Evolutionary conservation across 2,888 invertebrate species (phyloP).

Genomic region (Cremastobaeus sp.): DNA sequence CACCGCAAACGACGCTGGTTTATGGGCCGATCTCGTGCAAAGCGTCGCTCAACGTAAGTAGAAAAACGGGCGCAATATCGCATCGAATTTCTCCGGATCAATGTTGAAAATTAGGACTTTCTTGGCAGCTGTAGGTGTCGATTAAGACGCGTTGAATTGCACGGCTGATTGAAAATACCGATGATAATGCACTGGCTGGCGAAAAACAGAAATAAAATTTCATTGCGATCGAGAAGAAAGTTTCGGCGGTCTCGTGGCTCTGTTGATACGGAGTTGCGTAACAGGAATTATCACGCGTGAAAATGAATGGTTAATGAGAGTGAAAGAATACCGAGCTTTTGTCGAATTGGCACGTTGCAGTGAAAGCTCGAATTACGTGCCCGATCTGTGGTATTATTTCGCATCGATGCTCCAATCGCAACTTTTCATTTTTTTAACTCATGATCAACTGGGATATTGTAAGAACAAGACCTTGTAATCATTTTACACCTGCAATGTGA

Average conservation of each 20-base stretch:
- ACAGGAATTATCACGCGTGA: conserved; percentile 44
- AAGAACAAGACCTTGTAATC: too few relatives aligned
- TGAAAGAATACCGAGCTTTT: conserved; percentile 41
- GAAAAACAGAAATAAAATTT: conserved; percentile 47
- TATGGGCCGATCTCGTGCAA: too few relatives aligned
- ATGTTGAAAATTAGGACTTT: conserved; percentile 36
- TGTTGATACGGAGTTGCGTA: conserved; percentile 35
- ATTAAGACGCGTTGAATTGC: conserved; percentile 43
- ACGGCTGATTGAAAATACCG: conserved; percentile 53
- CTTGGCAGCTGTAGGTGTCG: conserved; percentile 24
- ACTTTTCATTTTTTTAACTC: too few relatives aligned
- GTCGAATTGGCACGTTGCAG: conserved; percentile 39
- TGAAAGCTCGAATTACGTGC: conserved; percentile 50
- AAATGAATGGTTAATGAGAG: conserved; percentile 50
- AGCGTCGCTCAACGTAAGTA: too few relatives aligned
- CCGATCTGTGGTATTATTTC: conserved; percentile 33
- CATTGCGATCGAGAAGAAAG: conserved; percentile 52
- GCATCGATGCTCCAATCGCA: conserved; percentile 25
- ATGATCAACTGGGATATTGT: too few relatives aligned
- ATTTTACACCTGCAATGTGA: too few relatives aligned
- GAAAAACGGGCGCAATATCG: conserved; percentile 22
- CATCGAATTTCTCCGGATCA: conserved; percentile 45
- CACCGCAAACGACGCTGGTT: too few relatives aligned
- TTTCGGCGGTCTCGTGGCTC: conserved; percentile 33
- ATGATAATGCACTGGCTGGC: conserved; percentile 49